Conservation (phyloP, 1,140 invertebrate species). For the Plectrocnemia conspersa region DNA sequence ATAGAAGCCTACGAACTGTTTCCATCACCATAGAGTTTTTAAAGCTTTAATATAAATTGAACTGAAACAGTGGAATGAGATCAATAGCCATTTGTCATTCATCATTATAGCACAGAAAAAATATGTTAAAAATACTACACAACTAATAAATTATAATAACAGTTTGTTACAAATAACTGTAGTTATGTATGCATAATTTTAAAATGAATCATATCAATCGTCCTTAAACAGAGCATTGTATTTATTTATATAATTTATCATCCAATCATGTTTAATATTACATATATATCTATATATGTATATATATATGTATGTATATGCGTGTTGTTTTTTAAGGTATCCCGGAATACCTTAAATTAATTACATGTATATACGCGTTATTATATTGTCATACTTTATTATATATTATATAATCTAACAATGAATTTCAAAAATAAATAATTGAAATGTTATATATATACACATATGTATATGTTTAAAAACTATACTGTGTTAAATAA, state of each 20-base stretch:
- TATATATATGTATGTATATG: background rate
- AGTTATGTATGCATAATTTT: background rate
- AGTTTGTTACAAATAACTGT: background rate
- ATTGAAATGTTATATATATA: conserved; percentile 7
- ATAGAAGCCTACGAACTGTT: conserved; percentile 25
- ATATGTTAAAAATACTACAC: conserved; percentile 20
- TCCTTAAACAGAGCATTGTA: conserved; percentile 38
- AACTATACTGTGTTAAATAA: background rate
- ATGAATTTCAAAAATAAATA: no score
- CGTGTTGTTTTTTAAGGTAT: background rate
- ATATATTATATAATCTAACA: conserved; percentile 1
- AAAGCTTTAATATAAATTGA: conserved; percentile 9
- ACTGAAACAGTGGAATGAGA: background rate
- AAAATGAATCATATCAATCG: conserved; percentile 45
- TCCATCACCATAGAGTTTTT: background rate
- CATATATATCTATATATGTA: conserved; percentile 7
- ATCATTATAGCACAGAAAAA: conserved; percentile 26
- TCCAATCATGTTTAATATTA: background rate
- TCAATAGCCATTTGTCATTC: background rate
- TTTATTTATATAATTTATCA: conserved; percentile 26
- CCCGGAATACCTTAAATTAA: no score
- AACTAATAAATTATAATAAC: background rate
- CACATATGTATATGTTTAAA: background rate
- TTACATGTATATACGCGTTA: no score
- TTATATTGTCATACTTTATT: conserved; percentile 4